Evolutionary conservation across 1,140 invertebrate species (phyloP).

Genomic region (Trachymyrmex cornetzi): DNA sequence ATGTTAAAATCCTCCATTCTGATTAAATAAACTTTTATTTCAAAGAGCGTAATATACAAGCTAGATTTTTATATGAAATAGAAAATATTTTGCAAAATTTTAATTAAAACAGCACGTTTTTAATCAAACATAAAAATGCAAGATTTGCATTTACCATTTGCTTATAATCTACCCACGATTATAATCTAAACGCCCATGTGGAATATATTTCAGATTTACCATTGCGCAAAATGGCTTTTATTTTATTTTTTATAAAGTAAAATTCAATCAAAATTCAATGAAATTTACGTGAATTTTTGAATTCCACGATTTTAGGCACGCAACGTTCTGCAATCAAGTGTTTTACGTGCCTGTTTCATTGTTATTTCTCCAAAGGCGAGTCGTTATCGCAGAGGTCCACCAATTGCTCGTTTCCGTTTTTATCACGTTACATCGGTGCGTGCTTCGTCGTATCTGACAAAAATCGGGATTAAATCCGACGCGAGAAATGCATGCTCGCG

Average conservation of each 20-base stretch:
- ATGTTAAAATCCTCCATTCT: not conserved
- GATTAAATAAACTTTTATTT: slow-evolving; percentile 25
- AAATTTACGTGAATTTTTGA: not conserved
- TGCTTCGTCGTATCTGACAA: slow-evolving; percentile 1
- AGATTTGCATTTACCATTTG: not conserved
- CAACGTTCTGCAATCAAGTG: not conserved
- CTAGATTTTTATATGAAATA: slow-evolving; percentile 1
- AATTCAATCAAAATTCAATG: not conserved
- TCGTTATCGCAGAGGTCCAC: not conserved
- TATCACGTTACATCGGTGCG: slow-evolving; percentile 14
- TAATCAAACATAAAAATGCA: not conserved
- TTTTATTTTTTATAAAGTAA: not conserved
- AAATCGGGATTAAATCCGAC: slow-evolving; percentile 66
- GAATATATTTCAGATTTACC: not conserved
- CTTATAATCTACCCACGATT: not conserved
- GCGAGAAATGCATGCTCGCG: slow-evolving; percentile 45
- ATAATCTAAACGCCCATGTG: not conserved
- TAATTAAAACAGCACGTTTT: slow-evolving; percentile 34
- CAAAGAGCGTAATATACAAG: not conserved
- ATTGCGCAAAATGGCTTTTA: not conserved
- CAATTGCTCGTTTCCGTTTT: slow-evolving; percentile 30
- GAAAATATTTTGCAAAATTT: slow-evolving; percentile 27
- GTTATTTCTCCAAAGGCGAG: not conserved
- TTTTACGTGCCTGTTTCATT: not conserved
- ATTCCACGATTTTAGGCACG: not conserved